Percentiles rank a stretch among this genome's conserved stretches.
Evolutionary conservation across 2,113 vertebrate genomes (phyloP).

Genomic region (Polypterus senegalus): DNA sequence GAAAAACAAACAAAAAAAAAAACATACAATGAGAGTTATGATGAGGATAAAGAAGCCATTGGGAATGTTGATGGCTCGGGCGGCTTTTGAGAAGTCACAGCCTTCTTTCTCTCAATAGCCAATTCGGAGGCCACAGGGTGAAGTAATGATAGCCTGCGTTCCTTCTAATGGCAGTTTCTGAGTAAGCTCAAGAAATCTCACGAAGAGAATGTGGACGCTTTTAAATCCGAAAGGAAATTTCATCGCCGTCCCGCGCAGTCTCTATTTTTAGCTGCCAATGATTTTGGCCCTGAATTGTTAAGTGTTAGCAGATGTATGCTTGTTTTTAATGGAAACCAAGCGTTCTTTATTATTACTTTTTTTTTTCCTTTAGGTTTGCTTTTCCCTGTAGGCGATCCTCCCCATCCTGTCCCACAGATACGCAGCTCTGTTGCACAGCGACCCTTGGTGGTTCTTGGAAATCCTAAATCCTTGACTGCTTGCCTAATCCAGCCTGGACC

Average conservation of each 20-base stretch:
- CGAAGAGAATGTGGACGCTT: slow-evolving; percentile 3
- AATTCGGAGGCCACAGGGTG: slow-evolving; percentile 1
- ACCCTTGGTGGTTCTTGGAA: background rate
- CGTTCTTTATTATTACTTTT: background rate
- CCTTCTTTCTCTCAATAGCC: background rate
- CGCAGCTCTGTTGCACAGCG: background rate
- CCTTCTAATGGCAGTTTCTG: background rate
- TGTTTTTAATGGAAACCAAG: background rate
- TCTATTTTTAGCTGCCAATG: background rate
- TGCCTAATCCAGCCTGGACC: too few relatives aligned
- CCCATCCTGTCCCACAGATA: background rate
- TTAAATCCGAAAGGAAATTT: slow-evolving; percentile 5
- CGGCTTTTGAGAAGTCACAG: background rate
- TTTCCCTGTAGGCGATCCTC: background rate
- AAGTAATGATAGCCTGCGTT: slow-evolving; percentile 5
- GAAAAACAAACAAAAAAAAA: too few relatives aligned
- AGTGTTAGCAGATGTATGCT: background rate
- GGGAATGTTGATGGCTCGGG: too few relatives aligned
- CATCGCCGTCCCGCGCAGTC: background rate
- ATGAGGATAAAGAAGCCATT: too few relatives aligned
- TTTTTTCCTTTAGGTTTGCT: background rate
- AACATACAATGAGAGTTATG: too few relatives aligned
- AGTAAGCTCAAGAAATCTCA: background rate
- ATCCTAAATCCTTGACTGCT: too few relatives aligned
- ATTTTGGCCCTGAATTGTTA: slow-evolving; percentile 2